Percentiles rank a stretch among this genome's conserved stretches.
Conservation (phyloP, 64 coral and sea anemone genomes). For the Montipora foliosa region DNA sequence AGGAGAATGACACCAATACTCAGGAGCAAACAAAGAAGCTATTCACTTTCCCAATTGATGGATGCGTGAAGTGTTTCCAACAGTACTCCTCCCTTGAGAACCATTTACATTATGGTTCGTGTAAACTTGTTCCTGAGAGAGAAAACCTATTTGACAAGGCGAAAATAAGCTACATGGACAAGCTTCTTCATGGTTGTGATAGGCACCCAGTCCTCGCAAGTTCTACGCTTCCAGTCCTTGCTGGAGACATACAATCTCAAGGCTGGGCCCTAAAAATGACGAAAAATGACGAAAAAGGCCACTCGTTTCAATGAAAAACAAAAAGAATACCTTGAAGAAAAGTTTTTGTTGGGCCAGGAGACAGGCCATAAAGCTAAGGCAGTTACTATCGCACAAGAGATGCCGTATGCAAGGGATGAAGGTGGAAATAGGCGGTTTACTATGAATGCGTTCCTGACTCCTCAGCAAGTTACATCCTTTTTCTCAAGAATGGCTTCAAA, state of each 20-base stretch:
- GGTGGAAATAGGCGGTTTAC: too few species aligned
- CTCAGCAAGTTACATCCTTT: neutral
- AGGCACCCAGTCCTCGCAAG: conserved; percentile 5
- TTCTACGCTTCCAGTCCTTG: too few species aligned
- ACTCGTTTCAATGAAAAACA: conserved; percentile 63
- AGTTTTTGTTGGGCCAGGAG: conserved; percentile 2
- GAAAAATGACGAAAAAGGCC: conserved; percentile 52
- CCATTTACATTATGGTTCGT: conserved; percentile 43
- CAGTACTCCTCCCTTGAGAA: conserved; percentile 20
- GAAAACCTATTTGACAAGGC: conserved; percentile 55
- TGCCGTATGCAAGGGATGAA: too few species aligned
- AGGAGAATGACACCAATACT: too few species aligned
- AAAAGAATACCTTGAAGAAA: neutral
- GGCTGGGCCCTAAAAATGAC: conserved; percentile 72
- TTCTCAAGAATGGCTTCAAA: neutral
- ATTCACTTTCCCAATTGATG: conserved; percentile 64
- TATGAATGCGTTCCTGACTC: neutral
- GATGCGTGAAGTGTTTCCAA: conserved; percentile 31
- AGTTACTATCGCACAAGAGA: too few species aligned
- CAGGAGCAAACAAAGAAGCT: neutral
- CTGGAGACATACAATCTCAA: neutral
- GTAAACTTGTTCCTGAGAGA: conserved; percentile 46
- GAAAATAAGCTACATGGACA: conserved; percentile 50
- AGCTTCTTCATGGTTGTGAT: conserved; percentile 46
- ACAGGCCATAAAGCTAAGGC: neutral